These are phyloP conservation scores for Nesidiocoris tenuis DNA, from an alignment of 2,888 invertebrate species.

Conservation along the genomic window DNA sequence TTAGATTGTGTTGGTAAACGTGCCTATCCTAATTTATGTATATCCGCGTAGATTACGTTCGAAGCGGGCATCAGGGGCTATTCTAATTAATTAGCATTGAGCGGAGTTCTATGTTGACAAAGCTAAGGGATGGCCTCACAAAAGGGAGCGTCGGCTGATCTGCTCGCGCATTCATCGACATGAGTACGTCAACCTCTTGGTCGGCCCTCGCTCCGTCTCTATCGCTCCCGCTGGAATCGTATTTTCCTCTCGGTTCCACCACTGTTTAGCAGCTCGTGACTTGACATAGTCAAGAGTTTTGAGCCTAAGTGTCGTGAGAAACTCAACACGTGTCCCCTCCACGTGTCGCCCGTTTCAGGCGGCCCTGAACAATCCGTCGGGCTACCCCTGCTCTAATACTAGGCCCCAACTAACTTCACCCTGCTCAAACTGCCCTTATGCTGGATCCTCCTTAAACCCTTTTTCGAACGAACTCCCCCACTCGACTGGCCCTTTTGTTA, in stretches of 20 bases:
- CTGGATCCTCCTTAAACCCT: too few relatives aligned
- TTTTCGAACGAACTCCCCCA: constrained; percentile 20
- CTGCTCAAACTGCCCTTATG: not conserved
- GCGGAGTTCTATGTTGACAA: too few relatives aligned
- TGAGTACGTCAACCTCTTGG: not conserved
- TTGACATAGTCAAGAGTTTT: constrained; percentile 43
- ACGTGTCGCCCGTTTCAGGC: not conserved
- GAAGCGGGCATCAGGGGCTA: too few relatives aligned
- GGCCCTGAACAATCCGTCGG: not conserved
- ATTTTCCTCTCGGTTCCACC: not conserved
- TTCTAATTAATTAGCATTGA: too few relatives aligned
- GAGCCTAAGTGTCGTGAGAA: constrained; percentile 39
- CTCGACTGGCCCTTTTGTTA: constrained; percentile 19
- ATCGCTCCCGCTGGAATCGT: too few relatives aligned
- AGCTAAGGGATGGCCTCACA: not conserved
- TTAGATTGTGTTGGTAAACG: too few relatives aligned
- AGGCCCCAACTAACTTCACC: not conserved
- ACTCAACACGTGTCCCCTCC: constrained; percentile 40
- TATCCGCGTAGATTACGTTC: too few relatives aligned
- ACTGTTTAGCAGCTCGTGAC: constrained; percentile 29
- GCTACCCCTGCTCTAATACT: not conserved
- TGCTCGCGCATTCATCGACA: constrained; percentile 2
- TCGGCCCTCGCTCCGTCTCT: not conserved
- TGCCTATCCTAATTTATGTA: too few relatives aligned
- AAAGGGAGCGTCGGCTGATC: not conserved